A percentile compares a stretch with the other conserved stretches of the same genome.
These are phyloP conservation scores for Motacilla alba DNA, from an alignment of 2,113 vertebrate species.

Conservation along the genomic window DNA sequence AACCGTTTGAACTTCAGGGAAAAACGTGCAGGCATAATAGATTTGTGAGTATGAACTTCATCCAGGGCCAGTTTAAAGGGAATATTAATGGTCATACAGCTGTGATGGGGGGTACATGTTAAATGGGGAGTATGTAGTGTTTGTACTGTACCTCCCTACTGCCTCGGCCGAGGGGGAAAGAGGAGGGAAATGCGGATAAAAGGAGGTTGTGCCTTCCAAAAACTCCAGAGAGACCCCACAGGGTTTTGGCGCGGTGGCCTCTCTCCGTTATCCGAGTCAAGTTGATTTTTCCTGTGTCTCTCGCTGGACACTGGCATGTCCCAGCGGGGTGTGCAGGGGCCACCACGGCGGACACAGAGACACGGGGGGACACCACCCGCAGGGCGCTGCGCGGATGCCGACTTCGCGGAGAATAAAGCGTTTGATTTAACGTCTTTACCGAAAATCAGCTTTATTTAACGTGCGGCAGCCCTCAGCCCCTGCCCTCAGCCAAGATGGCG, in stretches of 20 bases:
- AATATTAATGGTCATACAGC: too few relatives aligned
- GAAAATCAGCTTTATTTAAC: too few relatives aligned
- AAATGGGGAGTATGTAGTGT: not conserved
- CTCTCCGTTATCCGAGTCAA: not conserved
- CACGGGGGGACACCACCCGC: not conserved
- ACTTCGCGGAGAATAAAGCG: rapidly evolving
- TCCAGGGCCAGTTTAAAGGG: rapidly evolving
- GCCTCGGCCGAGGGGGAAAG: too few relatives aligned
- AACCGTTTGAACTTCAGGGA: rapidly evolving
- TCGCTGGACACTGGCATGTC: not conserved
- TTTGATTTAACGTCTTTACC: not conserved
- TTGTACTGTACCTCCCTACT: not conserved
- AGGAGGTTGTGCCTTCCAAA: not conserved
- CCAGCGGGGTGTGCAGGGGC: not conserved
- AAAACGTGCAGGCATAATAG: rapidly evolving
- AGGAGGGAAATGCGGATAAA: not conserved
- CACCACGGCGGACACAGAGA: not conserved
- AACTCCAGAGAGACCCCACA: not conserved
- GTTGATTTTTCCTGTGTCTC: not conserved
- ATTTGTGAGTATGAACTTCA: not conserved
- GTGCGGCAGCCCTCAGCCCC: rapidly evolving
- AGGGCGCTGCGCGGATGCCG: not conserved
- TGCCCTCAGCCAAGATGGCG: not conserved
- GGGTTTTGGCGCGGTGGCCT: too few relatives aligned
- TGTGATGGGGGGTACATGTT: too few relatives aligned